phyloP scores from a whole-genome alignment of 2,797 vertebrate species.

The Balearica regulorum region DNA sequence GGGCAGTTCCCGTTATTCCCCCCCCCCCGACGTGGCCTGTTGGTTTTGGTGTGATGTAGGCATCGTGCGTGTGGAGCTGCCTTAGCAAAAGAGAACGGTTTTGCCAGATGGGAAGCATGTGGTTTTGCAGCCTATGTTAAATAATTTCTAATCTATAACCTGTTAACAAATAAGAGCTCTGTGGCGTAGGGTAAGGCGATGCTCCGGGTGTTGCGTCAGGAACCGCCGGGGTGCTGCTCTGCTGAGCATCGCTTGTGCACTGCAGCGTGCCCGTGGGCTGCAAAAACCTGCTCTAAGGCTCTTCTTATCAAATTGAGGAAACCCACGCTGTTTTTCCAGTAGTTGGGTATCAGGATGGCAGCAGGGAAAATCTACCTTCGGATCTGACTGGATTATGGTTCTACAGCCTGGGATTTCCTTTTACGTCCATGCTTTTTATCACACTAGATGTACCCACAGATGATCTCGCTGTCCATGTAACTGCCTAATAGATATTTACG shows the following conservation, averaged over 20 bases:
- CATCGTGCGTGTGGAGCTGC: not conserved
- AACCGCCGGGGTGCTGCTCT: not conserved
- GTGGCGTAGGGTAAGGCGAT: rapidly evolving
- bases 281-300: not conserved
- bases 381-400: not conserved
- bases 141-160: not conserved
- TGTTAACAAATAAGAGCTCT: not conserved
- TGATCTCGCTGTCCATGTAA: not conserved
- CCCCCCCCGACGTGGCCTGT: not conserved
- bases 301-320: not conserved
- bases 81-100: not conserved
- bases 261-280: rapidly evolving
- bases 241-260: not conserved
- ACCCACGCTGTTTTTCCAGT: not conserved
- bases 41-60: not conserved
- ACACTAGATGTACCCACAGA: not conserved
- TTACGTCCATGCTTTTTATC: not conserved
- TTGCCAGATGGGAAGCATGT: not conserved
- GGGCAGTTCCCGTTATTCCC: not conserved
- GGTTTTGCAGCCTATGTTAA: not conserved
- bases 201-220: not conserved
- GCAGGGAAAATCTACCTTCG: not conserved
- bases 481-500: not conserved
- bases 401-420: not conserved
- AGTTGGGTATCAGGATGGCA: not conserved